Evolutionary conservation across 2,797 vertebrate genomes (phyloP), one percentile per base, ranked within the genome.

Genomic region (Pseudotriccus pelzelni): DNA sequence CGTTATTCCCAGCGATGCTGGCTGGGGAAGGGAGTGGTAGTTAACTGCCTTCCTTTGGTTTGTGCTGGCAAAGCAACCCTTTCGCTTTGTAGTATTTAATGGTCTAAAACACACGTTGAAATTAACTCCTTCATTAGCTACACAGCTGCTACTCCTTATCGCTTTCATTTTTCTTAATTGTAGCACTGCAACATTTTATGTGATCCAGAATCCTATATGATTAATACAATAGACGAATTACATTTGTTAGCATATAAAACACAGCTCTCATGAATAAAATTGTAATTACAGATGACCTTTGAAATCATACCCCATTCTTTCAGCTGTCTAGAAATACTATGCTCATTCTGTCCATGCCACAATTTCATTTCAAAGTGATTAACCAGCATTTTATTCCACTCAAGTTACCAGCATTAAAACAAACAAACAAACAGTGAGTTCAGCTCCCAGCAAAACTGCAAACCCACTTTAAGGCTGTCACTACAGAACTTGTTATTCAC

Each of bases 61-160:
- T 55, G 66, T 81, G 76, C 82, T 91, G 78, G 44, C 94, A 94
- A 27, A 23, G n/a, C 73, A 85, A 30, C 4, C 64, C 60, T 81
- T 58, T 9, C 59, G 80, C 79, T 82, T 81, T 55, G 55, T 2
- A 49, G 37, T 9, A 22, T 56, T 79, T 81, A 62, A 87, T 84
- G 56, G 80, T 58, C 74, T 68, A 22, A 91, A 90, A 64, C 44
- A 91, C 75, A 69, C 8, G 1, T 14, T 64, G 73, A 66, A 53
- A 94, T 96, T 82, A 94, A 95, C 86, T 73, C 90, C 90, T 94
- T 84, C 90, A 41, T 90, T 87, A 72, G 78, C 75, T 34, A 19
- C 58, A 24, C 30, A 53, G 84, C 73, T 73, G 74, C 56, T 81
- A 2, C 24, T 64, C 52, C 85, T 74, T 67, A 78, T 73, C 50